phyloP scores from a whole-genome alignment of 2,888 invertebrate species.

The Pocota personata region DNA sequence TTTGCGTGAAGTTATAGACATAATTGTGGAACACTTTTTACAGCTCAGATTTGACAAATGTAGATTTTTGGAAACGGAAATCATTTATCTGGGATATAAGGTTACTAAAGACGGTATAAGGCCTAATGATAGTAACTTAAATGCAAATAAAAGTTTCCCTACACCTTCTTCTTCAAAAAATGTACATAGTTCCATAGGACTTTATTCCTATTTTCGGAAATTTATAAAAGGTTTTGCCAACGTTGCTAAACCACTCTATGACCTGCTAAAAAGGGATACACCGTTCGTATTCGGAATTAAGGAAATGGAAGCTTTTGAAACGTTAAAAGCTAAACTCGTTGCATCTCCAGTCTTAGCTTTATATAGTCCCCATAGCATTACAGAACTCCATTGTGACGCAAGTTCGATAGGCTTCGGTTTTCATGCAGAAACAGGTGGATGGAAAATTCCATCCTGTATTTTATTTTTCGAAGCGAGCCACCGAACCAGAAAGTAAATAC shows the following conservation, averaged over 20 bases:
- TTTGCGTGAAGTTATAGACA: constrained; percentile 54
- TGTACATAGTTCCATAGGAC: not conserved
- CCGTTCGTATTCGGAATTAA: constrained; percentile 62
- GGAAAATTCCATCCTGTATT: constrained; percentile 63
- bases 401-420: constrained; percentile 73
- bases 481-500: constrained; percentile 18
- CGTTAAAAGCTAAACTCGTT: constrained; percentile 1
- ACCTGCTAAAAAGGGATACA: constrained; percentile 25
- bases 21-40: constrained; percentile 2
- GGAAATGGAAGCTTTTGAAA: constrained; percentile 75
- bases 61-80: constrained; percentile 36
- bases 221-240: not conserved
- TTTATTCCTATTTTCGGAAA: constrained; percentile 16
- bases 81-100: not conserved
- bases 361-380: not conserved
- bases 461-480: constrained; percentile 49
- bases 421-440: constrained; percentile 74
- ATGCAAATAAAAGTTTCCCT: not conserved
- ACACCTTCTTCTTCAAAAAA: not conserved
- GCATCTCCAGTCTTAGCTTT: not conserved
- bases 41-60: constrained; percentile 42
- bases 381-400: constrained; percentile 54
- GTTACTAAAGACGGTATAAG: not conserved
- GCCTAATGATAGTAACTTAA: not conserved
- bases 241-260: constrained; percentile 34